A percentile compares a stretch with the other conserved stretches of the same genome.
Conservation (phyloP, 2,797 vertebrate species). For the Ciconia nigra region DNA sequence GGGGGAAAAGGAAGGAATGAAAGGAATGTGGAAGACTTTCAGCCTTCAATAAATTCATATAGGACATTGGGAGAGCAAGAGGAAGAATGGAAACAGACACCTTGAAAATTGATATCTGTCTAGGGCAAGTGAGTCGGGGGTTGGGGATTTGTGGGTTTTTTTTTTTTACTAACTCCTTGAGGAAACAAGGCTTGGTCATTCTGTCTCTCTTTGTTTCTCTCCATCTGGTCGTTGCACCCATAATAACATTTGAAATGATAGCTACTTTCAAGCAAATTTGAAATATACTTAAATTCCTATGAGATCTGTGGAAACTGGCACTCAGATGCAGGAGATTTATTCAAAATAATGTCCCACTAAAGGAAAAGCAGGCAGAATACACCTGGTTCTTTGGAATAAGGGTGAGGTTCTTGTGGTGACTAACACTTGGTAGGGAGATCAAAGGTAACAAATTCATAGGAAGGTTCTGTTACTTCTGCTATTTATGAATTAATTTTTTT, state of each 20-base stretch:
- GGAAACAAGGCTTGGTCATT: background rate
- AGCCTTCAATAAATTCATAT: background rate
- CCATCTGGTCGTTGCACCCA: background rate
- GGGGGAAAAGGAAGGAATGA: background rate
- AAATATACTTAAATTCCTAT: background rate
- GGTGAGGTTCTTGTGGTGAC: background rate
- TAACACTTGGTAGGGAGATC: background rate
- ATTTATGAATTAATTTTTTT: background rate
- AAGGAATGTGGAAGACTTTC: background rate
- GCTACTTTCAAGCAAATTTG: background rate
- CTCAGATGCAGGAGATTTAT: background rate
- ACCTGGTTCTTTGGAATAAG: background rate
- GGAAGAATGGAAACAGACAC: background rate
- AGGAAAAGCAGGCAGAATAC: background rate
- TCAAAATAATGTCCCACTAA: background rate
- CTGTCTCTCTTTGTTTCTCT: background rate
- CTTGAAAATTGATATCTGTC: background rate
- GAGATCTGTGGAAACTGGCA: background rate
- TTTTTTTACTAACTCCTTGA: background rate
- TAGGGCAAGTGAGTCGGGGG: background rate
- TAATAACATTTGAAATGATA: background rate
- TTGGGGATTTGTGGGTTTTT: background rate
- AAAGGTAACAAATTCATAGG: background rate
- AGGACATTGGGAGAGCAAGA: background rate
- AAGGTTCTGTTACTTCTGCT: background rate